Base-by-base conservation (phyloP, 2,888 invertebrate genomes). In the Panopea generosa region DNA sequence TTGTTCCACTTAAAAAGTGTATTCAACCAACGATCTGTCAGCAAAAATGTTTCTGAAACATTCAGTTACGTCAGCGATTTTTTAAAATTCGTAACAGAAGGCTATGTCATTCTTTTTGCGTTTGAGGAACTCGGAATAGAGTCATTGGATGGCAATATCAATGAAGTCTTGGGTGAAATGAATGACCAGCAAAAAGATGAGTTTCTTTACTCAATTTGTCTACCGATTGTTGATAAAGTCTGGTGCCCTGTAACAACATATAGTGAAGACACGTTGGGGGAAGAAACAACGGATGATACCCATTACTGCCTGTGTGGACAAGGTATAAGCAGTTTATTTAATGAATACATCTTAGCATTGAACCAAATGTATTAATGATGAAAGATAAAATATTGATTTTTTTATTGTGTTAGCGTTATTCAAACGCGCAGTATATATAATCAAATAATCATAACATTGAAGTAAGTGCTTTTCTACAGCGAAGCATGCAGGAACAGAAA, bases 61-160 rank as follows among this genome's bases (percentile, higher is more conserved):
- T 77, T 77, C 53, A 69, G 72, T 20, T 61, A 77, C 47, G 72
- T 57, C 11, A 14, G 57, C 7, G 75, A 75, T 0, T 72, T 82
- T 11, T 16, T 75, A 7, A 55, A 49, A 24, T 69, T 69, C 47
- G 59, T 53, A 1, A 69, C 75, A 29, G 55, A 66, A 26, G 70
- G 74, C 7, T 66, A 69, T 38, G 56, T 66, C 0, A 18, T 65
- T 11, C 33, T 69, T 1, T 57, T 71, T 16, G 66, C 72, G 2
- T 52, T 77, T 69, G 22, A 66, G 1, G 40, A 56, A 14, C 40
- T 75, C 3, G 24, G 24, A 11, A 67, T 70, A 7, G 49, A 40
- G 16, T 7, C 40, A 16, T 16, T 40, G 16, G 40, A 40, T 16
- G 16, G 40, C 40, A 7, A 40, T 7, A 7, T 40, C 7, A 16